Conservation (phyloP, 2,888 invertebrate genomes). For the Deladenus siricidicola region DNA sequence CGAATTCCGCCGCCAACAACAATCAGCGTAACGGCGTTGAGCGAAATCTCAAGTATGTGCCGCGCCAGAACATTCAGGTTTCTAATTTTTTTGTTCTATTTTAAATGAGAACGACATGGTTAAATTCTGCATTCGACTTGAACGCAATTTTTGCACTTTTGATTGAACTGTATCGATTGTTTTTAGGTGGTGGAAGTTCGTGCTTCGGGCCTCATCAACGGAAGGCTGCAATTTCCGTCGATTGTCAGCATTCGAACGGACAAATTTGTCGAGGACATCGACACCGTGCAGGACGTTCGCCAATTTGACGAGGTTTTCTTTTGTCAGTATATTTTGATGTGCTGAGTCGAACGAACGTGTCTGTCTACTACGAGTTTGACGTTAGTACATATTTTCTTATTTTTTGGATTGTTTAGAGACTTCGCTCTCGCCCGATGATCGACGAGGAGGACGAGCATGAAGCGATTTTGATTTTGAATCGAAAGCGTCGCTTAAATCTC, state of each 20-base stretch:
- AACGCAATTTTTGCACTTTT: too few relatives aligned
- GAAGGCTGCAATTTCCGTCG: slow-evolving; percentile 41
- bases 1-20: neutral
- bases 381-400: neutral
- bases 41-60: slow-evolving; percentile 6
- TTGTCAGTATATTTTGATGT: neutral
- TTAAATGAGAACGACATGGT: too few relatives aligned
- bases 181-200: slow-evolving; percentile 44
- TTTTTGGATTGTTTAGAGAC: slow-evolving; percentile 6
- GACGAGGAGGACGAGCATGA: slow-evolving; percentile 16
- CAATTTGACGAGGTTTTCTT: slow-evolving; percentile 33
- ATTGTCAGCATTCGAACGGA: slow-evolving; percentile 38
- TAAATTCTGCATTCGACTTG: too few relatives aligned
- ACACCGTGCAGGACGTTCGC: slow-evolving; percentile 29
- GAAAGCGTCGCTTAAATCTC: slow-evolving; percentile 15
- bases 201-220: slow-evolving; percentile 43
- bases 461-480: slow-evolving; percentile 8
- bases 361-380: neutral
- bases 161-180: neutral
- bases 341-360: neutral
- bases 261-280: slow-evolving; percentile 35
- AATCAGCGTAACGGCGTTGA: neutral
- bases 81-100: too few relatives aligned
- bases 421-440: slow-evolving; percentile 15
- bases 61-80: slow-evolving; percentile 11